Conservation (phyloP, 2,888 invertebrate genomes). For the Brenthis ino region DNA sequence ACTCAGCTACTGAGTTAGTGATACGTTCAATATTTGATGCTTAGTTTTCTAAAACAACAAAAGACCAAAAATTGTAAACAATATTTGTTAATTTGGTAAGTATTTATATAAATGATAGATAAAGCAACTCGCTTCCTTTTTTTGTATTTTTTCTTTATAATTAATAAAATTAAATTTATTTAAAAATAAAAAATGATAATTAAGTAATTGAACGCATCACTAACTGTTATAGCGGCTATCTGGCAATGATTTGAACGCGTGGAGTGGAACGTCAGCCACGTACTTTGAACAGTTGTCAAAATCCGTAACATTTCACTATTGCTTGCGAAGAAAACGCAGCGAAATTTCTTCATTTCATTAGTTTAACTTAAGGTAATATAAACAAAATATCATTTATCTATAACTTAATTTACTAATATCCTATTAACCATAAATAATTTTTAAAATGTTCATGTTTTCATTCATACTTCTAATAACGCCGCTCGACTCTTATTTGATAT, state of each 20-base stretch:
- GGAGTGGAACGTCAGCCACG: constrained; percentile 82
- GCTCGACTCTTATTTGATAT: background rate
- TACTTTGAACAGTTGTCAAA: constrained; percentile 48
- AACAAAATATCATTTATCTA: constrained; percentile 10
- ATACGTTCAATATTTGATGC: constrained; percentile 18
- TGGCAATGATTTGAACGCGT: constrained; percentile 67
- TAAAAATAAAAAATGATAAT: background rate
- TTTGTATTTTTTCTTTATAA: no score
- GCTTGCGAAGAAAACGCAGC: constrained; percentile 35
- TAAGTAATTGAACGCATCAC: constrained; percentile 23
- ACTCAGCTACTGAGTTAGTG: constrained; percentile 2
- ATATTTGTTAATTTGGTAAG: no score
- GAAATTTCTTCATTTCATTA: constrained; percentile 37
- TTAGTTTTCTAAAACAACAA: background rate
- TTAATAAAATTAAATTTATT: no score
- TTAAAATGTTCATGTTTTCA: constrained; percentile 22
- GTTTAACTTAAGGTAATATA: constrained; percentile 44
- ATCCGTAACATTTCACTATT: constrained; percentile 49
- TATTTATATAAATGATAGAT: no score
- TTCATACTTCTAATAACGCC: constrained; percentile 19
- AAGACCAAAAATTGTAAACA: background rate
- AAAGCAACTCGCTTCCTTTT: no score
- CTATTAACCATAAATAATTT: constrained; percentile 18
- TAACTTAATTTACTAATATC: constrained; percentile 1
- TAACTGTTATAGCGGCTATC: constrained; percentile 20